Evolutionary conservation across 2,797 vertebrate genomes (phyloP).

Genomic region (Cirrhinus mrigala): DNA sequence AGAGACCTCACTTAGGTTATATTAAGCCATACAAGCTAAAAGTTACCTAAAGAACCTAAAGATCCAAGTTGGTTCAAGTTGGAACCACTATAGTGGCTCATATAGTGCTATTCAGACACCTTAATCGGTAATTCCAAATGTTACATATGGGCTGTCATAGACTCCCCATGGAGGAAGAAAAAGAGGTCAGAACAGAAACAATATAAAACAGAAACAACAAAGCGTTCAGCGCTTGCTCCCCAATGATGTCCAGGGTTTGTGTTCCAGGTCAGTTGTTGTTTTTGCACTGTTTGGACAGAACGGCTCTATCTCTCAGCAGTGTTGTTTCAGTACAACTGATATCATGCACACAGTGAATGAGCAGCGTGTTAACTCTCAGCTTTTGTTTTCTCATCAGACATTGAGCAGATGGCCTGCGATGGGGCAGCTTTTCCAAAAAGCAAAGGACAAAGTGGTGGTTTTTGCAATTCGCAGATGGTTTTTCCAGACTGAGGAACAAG

Average conservation of each 20-base stretch:
- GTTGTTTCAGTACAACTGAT: slow-evolving; percentile 54
- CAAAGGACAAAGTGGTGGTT: slow-evolving; percentile 49
- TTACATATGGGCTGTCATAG: neutral
- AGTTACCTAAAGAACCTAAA: neutral
- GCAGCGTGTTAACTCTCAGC: slow-evolving; percentile 39
- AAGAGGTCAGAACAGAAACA: neutral
- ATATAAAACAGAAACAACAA: slow-evolving; percentile 12
- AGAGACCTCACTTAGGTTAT: no score
- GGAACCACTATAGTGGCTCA: neutral
- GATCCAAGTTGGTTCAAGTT: neutral
- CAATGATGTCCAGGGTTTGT: slow-evolving; percentile 1
- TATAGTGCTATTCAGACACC: neutral
- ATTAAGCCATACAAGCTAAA: no score
- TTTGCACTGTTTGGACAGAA: slow-evolving; percentile 28
- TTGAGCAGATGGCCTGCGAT: slow-evolving; percentile 54
- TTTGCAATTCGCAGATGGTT: slow-evolving; percentile 48
- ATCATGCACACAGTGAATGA: slow-evolving; percentile 33
- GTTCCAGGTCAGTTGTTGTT: slow-evolving; percentile 32
- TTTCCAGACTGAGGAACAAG: slow-evolving; percentile 41
- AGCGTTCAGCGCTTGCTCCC: neutral
- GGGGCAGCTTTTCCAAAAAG: slow-evolving; percentile 46
- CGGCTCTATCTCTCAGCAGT: slow-evolving; percentile 40
- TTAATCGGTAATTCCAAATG: neutral
- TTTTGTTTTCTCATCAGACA: slow-evolving; percentile 62
- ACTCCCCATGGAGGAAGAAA: neutral